A percentile compares a stretch with the other conserved stretches of the same genome.
These are phyloP conservation scores for Zele albiditarsus DNA, from an alignment of 2,888 invertebrate species.

Conservation along the genomic window DNA sequence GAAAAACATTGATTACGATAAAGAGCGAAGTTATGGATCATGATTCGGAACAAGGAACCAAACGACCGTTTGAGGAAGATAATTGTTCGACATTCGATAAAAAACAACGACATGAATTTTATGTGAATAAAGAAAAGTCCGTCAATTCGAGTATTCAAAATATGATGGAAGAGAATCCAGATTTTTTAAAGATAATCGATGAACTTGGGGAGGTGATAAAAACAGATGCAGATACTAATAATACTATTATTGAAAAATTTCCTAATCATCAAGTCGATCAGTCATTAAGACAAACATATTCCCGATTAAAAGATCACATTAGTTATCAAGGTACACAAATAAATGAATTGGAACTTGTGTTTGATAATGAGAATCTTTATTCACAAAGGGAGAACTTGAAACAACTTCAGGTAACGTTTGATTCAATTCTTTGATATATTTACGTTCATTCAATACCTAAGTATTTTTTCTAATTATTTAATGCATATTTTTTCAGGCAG, in stretches of 20 bases:
- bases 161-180: constrained; percentile 34
- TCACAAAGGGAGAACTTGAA: constrained; percentile 57
- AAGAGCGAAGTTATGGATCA: not conserved
- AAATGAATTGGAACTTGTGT: constrained; percentile 62
- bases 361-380: constrained; percentile 60
- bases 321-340: constrained; percentile 64
- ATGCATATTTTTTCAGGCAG: constrained; percentile 58
- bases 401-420: constrained; percentile 48
- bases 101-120: constrained; percentile 27
- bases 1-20: not conserved
- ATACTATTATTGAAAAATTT: constrained; percentile 29
- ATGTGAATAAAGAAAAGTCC: not conserved
- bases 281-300: constrained; percentile 60
- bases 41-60: not conserved
- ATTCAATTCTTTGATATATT: not conserved
- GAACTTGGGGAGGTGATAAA: constrained; percentile 57
- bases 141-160: constrained; percentile 27
- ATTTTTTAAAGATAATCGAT: constrained; percentile 62
- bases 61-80: constrained; percentile 10
- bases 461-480: constrained; percentile 10
- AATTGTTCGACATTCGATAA: constrained; percentile 14
- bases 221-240: constrained; percentile 56
- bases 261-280: constrained; percentile 54
- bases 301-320: constrained; percentile 63
- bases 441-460: not conserved